Base-by-base conservation (phyloP, 1,140 invertebrate species). In the Caenorhabditis inopinata region DNA sequence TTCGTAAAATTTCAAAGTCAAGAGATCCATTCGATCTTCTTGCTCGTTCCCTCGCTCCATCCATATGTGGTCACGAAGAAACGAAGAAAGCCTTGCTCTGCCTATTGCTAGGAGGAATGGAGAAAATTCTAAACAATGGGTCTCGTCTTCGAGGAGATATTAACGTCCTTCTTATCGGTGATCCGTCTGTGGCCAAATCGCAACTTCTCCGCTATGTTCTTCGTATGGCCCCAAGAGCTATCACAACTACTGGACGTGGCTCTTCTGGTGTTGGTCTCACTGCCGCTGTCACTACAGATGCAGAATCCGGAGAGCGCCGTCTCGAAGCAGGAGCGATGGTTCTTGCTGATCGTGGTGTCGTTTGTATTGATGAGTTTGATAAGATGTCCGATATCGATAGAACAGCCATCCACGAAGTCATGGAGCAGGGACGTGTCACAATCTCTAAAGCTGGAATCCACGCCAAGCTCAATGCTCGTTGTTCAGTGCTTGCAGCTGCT, bases 361-460 rank as follows among this genome's bases (percentile, higher is more conserved):
- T 99, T 68, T 99, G 97, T 88, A 99, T 99, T 89, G 97, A 99
- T 90, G 97, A 99, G 91, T 99, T 99, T 90, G 97, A 99, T 90
- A 99, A 99, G 91, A 99, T 99, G 97, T 96, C 95, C n/a, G 97
- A 99, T 88, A 95, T 97, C 76, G 97, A 99, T 91, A 91, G 97
- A 85, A 99, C 97, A 16, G 96, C 97, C 25, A 99, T 99, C 82
- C 97, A 99, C 89, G 97, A 99, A 91, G 96, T 98, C 2, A 91
- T 91, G 91, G 91, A 91, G 87, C 91, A 91, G 84, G 91, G 91
- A 5, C 91, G 95, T 85, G 96, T 99, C 1, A 98, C 96, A 5
- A 98, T 99, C 84, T 93, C 96, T 7, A 99, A 99, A 91, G 97
- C 97, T 68, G 97, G 97, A 23, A 98, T 99, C 84, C 96, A 99